phyloP scores from a whole-genome alignment of 2,888 invertebrate species.

The Tetrapedia diversipes region DNA sequence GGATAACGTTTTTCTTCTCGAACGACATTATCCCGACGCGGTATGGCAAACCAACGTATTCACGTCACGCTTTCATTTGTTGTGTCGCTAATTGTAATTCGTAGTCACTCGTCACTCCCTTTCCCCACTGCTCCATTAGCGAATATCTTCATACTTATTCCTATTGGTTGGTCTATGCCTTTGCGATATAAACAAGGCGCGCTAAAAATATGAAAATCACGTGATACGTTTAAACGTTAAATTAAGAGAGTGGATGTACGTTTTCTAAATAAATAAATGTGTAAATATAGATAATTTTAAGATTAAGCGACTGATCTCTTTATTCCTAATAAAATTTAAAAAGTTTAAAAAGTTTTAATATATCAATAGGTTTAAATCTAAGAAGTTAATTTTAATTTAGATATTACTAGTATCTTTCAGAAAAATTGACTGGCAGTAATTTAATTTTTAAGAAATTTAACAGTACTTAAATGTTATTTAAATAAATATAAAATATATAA shows the following conservation, averaged over 20 bases:
- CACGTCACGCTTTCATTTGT: conserved; percentile 77
- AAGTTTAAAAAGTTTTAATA: no score
- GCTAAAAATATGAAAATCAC: conserved; percentile 43
- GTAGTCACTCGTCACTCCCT: conserved; percentile 60
- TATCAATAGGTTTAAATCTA: not conserved
- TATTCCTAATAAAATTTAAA: not conserved
- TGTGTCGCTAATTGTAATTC: conserved; percentile 61
- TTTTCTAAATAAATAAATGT: conserved; percentile 23
- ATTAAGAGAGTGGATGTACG: conserved; percentile 14
- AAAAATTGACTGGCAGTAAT: no score
- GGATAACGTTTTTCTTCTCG: conserved; percentile 49
- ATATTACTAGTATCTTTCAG: no score
- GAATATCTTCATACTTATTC: conserved; percentile 42
- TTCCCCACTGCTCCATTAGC: conserved; percentile 54
- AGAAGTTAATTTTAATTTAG: no score
- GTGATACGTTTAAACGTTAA: conserved; percentile 36
- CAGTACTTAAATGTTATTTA: no score
- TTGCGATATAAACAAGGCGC: conserved; percentile 27
- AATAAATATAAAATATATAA: not conserved
- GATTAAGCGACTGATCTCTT: not conserved
- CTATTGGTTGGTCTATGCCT: conserved; percentile 38
- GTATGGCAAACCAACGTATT: conserved; percentile 59
- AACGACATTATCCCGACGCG: conserved; percentile 62
- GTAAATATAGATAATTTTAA: not conserved
- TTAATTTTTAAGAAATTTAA: no score